Percentiles rank a stretch among this genome's conserved stretches.
These are phyloP conservation scores for Emydura subglobosa DNA, from an alignment of 2,113 vertebrate genomes.

Conservation along the genomic window DNA sequence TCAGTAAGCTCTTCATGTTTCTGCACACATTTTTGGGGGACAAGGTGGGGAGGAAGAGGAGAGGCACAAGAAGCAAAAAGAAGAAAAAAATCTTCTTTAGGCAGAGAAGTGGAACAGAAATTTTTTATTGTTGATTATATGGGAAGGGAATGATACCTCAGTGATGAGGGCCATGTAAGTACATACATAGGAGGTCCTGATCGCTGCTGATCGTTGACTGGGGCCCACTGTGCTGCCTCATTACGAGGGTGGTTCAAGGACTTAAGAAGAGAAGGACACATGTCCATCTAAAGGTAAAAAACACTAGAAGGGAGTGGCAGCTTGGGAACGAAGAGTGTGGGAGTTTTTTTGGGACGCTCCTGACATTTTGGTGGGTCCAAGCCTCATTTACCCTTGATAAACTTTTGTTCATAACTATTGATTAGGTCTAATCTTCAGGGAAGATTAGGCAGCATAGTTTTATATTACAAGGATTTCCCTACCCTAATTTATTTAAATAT, in stretches of 20 bases:
- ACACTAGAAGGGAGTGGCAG: not conserved
- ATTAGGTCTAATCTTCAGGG: not conserved
- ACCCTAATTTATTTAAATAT: not conserved
- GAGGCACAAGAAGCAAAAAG: not conserved
- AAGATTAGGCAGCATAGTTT: not conserved
- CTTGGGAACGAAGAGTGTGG: not conserved
- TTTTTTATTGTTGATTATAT: not conserved
- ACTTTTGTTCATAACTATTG: not conserved
- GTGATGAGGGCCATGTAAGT: not conserved
- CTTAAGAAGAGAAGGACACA: not conserved
- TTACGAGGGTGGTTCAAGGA: not conserved
- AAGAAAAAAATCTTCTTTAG: not conserved
- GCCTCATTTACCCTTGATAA: not conserved
- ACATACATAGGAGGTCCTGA: fast-evolving
- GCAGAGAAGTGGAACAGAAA: not conserved
- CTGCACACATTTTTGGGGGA: not conserved
- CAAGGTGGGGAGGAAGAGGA: not conserved
- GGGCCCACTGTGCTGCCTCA: fast-evolving
- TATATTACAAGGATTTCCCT: not conserved
- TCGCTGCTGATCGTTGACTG: not conserved
- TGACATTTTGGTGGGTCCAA: not conserved
- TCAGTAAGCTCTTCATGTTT: not conserved
- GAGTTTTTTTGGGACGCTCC: not conserved
- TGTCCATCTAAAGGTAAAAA: not conserved
- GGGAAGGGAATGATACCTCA: not conserved